Percentiles rank a stretch among this genome's conserved stretches.
phyloP scores from a whole-genome alignment of 1,140 invertebrate genomes.

The Panulirus ornatus region DNA sequence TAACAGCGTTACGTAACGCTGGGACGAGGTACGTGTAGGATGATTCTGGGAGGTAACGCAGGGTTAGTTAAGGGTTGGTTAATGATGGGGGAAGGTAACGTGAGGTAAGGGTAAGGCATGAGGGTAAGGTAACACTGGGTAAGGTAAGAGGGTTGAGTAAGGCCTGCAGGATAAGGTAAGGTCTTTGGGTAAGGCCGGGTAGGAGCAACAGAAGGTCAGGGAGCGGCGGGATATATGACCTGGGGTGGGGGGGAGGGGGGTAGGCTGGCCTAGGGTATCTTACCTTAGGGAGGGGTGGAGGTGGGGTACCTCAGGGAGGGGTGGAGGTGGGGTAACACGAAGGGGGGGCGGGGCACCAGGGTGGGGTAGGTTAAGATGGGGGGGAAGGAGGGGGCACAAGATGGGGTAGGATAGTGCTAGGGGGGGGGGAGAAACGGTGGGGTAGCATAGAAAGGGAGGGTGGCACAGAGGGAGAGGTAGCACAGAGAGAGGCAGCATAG shows the following conservation, averaged over 20 bases:
- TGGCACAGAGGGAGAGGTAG: not conserved
- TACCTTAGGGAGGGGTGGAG: not conserved
- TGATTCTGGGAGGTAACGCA: too few species aligned
- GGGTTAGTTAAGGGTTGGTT: too few species aligned
- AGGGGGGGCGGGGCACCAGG: not conserved
- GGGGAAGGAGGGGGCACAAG: not conserved
- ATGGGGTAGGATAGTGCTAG: not conserved
- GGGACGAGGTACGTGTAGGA: too few species aligned
- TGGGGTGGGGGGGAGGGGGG: not conserved
- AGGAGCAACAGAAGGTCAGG: not conserved
- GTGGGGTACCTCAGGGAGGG: not conserved
- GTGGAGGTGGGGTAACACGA: too few species aligned
- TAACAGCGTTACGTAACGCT: too few species aligned
- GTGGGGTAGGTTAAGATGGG: not conserved
- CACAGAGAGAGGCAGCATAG: not conserved
- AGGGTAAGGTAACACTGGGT: too few species aligned
- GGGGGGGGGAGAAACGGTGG: not conserved
- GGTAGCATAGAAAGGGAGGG: not conserved
- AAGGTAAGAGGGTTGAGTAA: too few species aligned
- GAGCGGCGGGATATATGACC: too few species aligned
- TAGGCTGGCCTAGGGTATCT: not conserved
- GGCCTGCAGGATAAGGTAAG: too few species aligned
- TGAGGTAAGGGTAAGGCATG: too few species aligned
- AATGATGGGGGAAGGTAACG: too few species aligned
- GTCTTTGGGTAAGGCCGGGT: not conserved